phyloP scores from a whole-genome alignment of 1,140 invertebrate species.

The Drosophila funebris region DNA sequence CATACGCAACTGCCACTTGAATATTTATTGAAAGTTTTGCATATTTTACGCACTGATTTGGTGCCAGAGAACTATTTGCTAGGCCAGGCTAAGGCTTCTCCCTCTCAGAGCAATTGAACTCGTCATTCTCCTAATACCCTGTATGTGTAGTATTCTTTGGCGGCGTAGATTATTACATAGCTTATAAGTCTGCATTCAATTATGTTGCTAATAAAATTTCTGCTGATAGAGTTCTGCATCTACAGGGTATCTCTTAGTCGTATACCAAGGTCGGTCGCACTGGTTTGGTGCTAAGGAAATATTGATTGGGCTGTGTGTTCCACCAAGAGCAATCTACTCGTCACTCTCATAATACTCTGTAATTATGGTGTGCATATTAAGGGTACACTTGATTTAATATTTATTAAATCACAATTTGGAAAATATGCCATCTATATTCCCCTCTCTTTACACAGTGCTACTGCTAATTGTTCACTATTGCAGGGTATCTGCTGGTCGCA shows the following conservation, averaged over 20 bases:
- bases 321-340: slow-evolving; percentile 9
- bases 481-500: slow-evolving; percentile 1
- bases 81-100: neutral
- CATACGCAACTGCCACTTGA: slow-evolving; percentile 19
- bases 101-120: slow-evolving; percentile 4
- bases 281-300: slow-evolving; percentile 37
- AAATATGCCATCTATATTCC: too few species aligned
- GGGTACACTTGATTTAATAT: neutral
- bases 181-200: too few species aligned
- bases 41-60: slow-evolving; percentile 67
- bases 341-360: slow-evolving; percentile 13
- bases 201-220: too few species aligned
- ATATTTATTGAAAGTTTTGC: slow-evolving; percentile 55
- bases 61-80: slow-evolving; percentile 3
- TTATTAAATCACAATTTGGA: too few species aligned
- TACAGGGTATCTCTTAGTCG: too few species aligned
- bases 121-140: slow-evolving; percentile 14
- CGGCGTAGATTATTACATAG: too few species aligned
- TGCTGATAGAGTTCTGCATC: too few species aligned
- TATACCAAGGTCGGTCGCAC: slow-evolving; percentile 17
- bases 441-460: neutral
- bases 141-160: neutral
- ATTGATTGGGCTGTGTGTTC: neutral
- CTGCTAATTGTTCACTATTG: neutral
- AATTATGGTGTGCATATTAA: neutral